A percentile compares a stretch with the other conserved stretches of the same genome.
These are phyloP conservation scores for Charina bottae DNA, from an alignment of 2,113 vertebrate genomes.

Conservation along the genomic window DNA sequence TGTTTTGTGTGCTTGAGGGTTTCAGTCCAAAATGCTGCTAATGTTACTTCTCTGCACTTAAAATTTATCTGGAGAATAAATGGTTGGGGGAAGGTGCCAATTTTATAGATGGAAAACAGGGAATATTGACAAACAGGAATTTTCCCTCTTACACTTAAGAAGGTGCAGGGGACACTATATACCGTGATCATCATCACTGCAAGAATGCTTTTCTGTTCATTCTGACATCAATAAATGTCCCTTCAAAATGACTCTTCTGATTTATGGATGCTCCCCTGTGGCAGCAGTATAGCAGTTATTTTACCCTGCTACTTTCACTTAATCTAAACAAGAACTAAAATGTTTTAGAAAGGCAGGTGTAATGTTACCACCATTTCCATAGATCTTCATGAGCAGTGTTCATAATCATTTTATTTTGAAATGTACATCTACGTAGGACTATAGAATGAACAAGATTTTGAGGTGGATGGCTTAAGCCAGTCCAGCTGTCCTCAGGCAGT, in stretches of 20 bases:
- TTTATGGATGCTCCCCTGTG: conserved; percentile 62
- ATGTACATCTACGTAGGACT: not conserved
- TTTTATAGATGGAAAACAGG: conserved; percentile 55
- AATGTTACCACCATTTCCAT: conserved; percentile 51
- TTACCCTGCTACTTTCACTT: conserved; percentile 36
- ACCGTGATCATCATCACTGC: not conserved
- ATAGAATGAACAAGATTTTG: not conserved
- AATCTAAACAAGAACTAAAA: conserved; percentile 53
- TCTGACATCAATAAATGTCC: conserved; percentile 48
- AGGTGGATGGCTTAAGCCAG: not conserved
- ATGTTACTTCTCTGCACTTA: conserved; percentile 85
- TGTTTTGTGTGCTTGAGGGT: conserved; percentile 81
- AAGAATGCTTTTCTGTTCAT: conserved; percentile 56
- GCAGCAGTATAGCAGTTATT: conserved; percentile 44
- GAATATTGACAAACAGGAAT: conserved; percentile 65
- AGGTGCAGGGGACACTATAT: conserved; percentile 61
- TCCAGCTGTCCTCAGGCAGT: not conserved
- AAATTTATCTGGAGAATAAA: conserved; percentile 79
- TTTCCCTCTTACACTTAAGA: conserved; percentile 59
- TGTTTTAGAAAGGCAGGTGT: conserved; percentile 54
- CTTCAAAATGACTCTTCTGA: conserved; percentile 62
- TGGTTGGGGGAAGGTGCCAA: conserved; percentile 75
- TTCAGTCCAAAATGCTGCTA: conserved; percentile 84
- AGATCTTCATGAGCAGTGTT: conserved; percentile 41
- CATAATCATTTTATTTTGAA: conserved; percentile 55